Percentiles rank a stretch among this genome's conserved stretches.
Evolutionary conservation across 1,140 invertebrate species (phyloP).

Genomic region (Bombyx mandarina): DNA sequence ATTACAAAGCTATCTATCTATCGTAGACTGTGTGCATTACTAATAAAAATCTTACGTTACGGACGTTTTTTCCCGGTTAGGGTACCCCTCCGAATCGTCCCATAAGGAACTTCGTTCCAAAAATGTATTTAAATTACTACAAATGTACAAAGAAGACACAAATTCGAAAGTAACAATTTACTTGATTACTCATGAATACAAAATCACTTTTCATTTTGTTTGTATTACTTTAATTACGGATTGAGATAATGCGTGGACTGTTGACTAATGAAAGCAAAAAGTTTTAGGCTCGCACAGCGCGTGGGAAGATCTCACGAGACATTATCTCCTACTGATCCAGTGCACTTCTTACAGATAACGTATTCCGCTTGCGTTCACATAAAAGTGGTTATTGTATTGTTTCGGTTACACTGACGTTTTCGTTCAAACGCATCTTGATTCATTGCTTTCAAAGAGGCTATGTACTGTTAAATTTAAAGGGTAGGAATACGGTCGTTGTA

Average conservation of each 20-base stretch:
- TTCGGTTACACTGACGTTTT: constrained; percentile 18
- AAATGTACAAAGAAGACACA: background rate
- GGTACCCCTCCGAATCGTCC: no score
- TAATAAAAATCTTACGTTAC: no score
- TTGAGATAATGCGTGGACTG: constrained; percentile 26
- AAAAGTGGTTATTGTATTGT: constrained; percentile 27
- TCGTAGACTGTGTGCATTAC: no score
- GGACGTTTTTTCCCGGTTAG: no score
- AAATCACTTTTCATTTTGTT: background rate
- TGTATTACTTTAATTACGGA: background rate
- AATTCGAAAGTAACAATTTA: background rate
- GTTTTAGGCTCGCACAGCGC: constrained; percentile 23
- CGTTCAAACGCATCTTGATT: constrained; percentile 19
- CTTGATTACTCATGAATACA: background rate
- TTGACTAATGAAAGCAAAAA: constrained; percentile 46
- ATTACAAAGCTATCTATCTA: no score
- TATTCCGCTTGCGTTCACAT: constrained; percentile 21
- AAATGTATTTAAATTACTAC: background rate
- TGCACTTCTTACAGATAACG: constrained; percentile 37
- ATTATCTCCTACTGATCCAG: constrained; percentile 22
- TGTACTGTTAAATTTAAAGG: constrained; percentile 14
- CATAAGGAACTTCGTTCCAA: no score
- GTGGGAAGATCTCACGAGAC: constrained; percentile 55
- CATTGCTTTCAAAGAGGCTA: constrained; percentile 18
- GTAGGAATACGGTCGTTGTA: background rate